Evolutionary conservation across 2,888 invertebrate species (phyloP), one percentile per base, ranked within the genome.

Genomic region (Dermolepida albohirtum): DNA sequence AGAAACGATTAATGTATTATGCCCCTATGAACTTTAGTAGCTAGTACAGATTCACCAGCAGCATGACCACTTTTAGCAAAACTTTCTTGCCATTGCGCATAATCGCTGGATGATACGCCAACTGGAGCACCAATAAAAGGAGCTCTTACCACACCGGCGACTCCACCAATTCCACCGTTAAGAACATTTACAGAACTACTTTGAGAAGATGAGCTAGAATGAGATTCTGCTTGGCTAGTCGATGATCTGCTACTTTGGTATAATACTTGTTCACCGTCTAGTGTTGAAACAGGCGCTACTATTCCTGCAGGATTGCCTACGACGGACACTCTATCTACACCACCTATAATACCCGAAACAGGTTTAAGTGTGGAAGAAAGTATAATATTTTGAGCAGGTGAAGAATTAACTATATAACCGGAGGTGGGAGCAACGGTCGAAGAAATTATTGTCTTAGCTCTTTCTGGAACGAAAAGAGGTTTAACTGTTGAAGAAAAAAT

Each of bases 61-160:
- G 59, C 50, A 50, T 66, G 55, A n/a, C 51, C 66, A 27, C 59
- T 59, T 16, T 51, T 62, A 14, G 59, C 12, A 16, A 67, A 49
- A 43, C 66, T 67, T 29, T 67, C 41, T 41, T 59, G 66, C 59
- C 59, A 67, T 50, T 67, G 66, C 14, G 66, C 11, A 6, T 59
- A 66, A 59, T 66, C 59, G n/a, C 51, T 43, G 1, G 59, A 27
- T 5, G 54, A 17, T 29, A 59, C 22, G 17, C 62, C 62, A 16
- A 34, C 43, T 17, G 64, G 64, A 14, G 14, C 17, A 11, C 27
- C 7, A 8, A 54, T n/a, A 10, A 52, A n/a, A 29, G 44, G 64
- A 43, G 40, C 40, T 0, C 64, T 52, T n/a, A 41, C 41, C n/a
- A 64, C n/a, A 29, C 51, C 64, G 8, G 34, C 64, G 7, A 54